Base-by-base conservation (phyloP, 1,140 invertebrate species). In the Ladona fulva region DNA sequence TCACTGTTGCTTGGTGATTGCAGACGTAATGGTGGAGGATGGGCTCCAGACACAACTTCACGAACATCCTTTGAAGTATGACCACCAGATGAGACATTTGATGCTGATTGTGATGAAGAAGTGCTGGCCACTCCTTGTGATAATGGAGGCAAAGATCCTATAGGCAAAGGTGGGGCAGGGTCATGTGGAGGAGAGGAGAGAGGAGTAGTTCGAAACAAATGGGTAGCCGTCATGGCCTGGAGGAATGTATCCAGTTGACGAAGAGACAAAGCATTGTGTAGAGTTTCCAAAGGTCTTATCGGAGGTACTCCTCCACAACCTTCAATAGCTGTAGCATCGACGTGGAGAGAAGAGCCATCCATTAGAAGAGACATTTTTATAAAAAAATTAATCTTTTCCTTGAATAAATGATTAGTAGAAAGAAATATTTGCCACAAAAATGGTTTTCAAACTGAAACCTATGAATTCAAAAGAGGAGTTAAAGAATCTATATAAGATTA, bases 231-330 rank as follows among this genome's bases (percentile, higher is more conserved):
- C 88, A 96, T 94, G 80, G 91, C 89, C 81, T 94, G 92, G 81
- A 99, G 85, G 84, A 97, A 98, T 6, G 86, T 86, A 83, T 97
- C 96, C 80, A 99, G 85, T 83, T 98, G 95, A 52, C 92, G 90
- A 80, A 98, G 87, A 29, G 96, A 98, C 79, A 99, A 85, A 37
- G 96, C 94, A 86, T 99, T 98, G 86, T 99, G 97, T 42, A 99
- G 86, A 3, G 97, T 99, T 86, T 99, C 97, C 82, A 99, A 84
- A 0, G 97, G 96, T 75, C 96, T 90, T 80, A 99, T 96, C 0
- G 95, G 92, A 52, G 97, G 97, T 74, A 98, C 96, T 80, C 95
- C 93, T 29, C 93, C 93, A 83, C 93, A 94, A 59, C 93, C 94
- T 85, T 94, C 92, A 81, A 94, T 90, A 59, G 89, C 91, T 91